Evolutionary conservation across 2,888 invertebrate genomes (phyloP), one percentile per base, ranked within the genome.

Genomic region (Encarsia formosa): DNA sequence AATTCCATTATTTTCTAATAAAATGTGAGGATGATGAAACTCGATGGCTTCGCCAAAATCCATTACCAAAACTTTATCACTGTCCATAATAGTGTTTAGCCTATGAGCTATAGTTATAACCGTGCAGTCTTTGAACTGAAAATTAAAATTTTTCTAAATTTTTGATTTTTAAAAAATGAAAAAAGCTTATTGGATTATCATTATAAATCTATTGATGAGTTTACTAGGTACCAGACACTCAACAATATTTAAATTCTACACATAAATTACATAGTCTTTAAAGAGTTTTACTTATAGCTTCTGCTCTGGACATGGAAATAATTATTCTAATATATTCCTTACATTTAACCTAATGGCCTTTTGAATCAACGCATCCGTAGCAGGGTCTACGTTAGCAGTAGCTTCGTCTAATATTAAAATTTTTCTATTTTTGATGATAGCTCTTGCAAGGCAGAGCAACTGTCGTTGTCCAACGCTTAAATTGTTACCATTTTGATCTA

Each of bases 101-200:
- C 95, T 81, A 72, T 95, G 94, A 1, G 94, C 94, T 29, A 95
- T 91, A 0, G 93, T 94, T 38, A 95, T 75, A 6, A 95, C 92
- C 0, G 93, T 92, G 72, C 91, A 93, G 20, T 85, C 76, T 13
- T 79, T 79, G 69, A 94, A 94, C 65, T 88, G 86, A 35, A 78
- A 37, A 37, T 19, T 26, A 6, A 26, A 8, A 26, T 26, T n/a
- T n/a, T n/a, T n/a, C n/a, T n/a, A n/a, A n/a, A 3, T 9, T 3
- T 4, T 34, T 34, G 3, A 8, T 26, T 8, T 26, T 5, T 8
- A 11, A 26, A 26, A 11, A 26, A 5, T 8, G 5, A 5, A 26
- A 26, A 26, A 26, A 5, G 11, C 5, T 26, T 26, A 11, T 8
- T 5, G 26, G 8, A 26, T 26, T 8, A 26, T 11, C 26, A 26